Evolutionary conservation across 2,888 invertebrate species (phyloP), one percentile per base, ranked within the genome.

Genomic region (Cyaniris semiargus): DNA sequence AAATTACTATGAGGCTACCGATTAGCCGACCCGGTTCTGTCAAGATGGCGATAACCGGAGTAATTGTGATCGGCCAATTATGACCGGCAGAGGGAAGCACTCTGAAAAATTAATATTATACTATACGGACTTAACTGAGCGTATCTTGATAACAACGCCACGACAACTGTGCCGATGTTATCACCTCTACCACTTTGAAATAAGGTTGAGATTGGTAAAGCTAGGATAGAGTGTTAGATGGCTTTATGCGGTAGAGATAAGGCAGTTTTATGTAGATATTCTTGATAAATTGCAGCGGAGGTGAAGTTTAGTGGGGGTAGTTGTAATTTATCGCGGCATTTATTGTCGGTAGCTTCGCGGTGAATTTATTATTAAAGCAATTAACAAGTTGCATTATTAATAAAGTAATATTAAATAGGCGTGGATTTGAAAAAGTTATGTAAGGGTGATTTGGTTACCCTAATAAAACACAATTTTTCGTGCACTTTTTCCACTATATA

Each of bases 21-120:
- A 48, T 76, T 76, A 75, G 77, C 77, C 79, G 78, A 80, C 79
- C 78, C 56, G 76, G 56, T 78, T 72, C 48, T 76, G 80, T 80
- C 80, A 76, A 79, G 80, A 80, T 80, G 53, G 23, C 23, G 80
- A 80, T 80, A 79, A 79, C 18, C 23, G 8, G 75, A 71, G 77
- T 74, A 74, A 77, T 77, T 74, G 58, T 77, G 58, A 77, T 77
- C 58, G 72, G 58, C 31, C 27, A 77, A 77, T 77, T 77, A 77
- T 74, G 60, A 72, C 13, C 44, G 53, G 44, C 53, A 58, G 71
- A 77, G 77, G 77, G 77, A 58, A 77, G 77, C 72, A 60, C 72
- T 71, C 72, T 44, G 72, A 74, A 77, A 77, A 58, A 72, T 77
- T 72, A 58, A 72, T 77, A 31, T 77, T 53, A 74, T 74, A 31